phyloP scores from a whole-genome alignment of 1,140 invertebrate genomes.

The Danaus plexippus region DNA sequence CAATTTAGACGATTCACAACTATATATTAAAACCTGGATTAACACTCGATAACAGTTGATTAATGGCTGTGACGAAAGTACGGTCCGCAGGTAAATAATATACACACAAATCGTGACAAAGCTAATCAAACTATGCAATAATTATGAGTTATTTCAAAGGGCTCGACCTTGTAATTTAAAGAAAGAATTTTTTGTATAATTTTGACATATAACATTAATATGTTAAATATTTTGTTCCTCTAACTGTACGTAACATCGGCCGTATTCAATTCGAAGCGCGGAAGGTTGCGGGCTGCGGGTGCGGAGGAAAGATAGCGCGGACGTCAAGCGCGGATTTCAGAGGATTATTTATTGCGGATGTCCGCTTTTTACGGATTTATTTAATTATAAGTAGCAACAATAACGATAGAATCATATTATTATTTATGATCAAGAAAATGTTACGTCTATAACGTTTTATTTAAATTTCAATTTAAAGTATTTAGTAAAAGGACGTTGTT shows the following conservation, averaged over 20 bases:
- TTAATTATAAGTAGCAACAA: constrained; percentile 26
- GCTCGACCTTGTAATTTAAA: too few relatives aligned
- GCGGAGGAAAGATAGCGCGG: constrained; percentile 58
- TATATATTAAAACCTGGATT: constrained; percentile 71
- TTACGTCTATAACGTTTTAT: too few relatives aligned
- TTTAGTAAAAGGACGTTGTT: too few relatives aligned
- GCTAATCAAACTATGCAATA: too few relatives aligned
- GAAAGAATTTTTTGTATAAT: neutral
- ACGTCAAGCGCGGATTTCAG: constrained; percentile 50
- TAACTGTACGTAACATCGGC: constrained; percentile 21
- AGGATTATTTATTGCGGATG: constrained; percentile 30
- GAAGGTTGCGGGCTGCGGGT: constrained; percentile 59
- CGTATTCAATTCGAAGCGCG: constrained; percentile 54
- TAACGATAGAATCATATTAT: neutral
- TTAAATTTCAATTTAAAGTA: too few relatives aligned
- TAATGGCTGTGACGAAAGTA: constrained; percentile 57
- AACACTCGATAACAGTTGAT: constrained; percentile 70
- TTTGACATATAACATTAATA: constrained; percentile 9
- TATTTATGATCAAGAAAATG: too few relatives aligned
- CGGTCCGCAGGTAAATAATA: constrained; percentile 29
- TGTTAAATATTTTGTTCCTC: constrained; percentile 18
- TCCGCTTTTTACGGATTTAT: constrained; percentile 21
- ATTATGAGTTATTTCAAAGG: too few relatives aligned
- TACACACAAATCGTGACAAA: neutral
- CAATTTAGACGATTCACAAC: constrained; percentile 46